phyloP scores from a whole-genome alignment of 2,113 vertebrate species.

The Poeciliopsis retropinna region DNA sequence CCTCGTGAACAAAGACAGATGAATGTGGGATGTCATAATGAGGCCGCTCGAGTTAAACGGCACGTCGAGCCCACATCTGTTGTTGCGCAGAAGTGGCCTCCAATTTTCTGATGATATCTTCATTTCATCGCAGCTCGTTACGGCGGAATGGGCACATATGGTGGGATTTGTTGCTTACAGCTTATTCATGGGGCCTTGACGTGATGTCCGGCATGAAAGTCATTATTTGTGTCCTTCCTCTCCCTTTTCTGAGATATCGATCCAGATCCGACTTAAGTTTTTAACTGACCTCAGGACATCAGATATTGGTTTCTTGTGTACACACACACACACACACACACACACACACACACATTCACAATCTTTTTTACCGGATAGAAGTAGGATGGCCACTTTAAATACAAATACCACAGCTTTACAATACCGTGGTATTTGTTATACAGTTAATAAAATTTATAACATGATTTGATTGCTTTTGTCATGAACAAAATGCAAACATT shows the following conservation, averaged over 20 bases:
- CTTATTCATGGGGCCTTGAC: constrained; percentile 3
- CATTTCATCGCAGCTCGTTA: constrained; percentile 19
- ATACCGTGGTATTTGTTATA: background rate
- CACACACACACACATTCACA: too few relatives aligned
- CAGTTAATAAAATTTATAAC: too few relatives aligned
- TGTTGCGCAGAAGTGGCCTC: constrained; percentile 6
- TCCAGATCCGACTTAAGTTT: background rate
- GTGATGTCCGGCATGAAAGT: constrained; percentile 12
- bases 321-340: too few relatives aligned
- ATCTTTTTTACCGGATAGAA: background rate
- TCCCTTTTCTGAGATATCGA: constrained; percentile 9
- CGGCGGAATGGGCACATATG: background rate
- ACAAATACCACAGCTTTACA: background rate
- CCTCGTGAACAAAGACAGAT: constrained; percentile 28
- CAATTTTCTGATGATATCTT: constrained; percentile 25
- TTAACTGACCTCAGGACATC: background rate
- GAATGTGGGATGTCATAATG: constrained; percentile 47
- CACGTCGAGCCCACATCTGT: constrained; percentile 39
- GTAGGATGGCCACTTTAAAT: background rate
- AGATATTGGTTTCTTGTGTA: too few relatives aligned
- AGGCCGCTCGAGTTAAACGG: constrained; percentile 48
- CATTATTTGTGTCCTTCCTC: constrained; percentile 21
- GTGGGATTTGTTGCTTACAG: constrained; percentile 13
- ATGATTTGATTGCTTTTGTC: too few relatives aligned
- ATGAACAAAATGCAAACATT: too few relatives aligned